Percentiles rank a stretch among this genome's conserved stretches.
phyloP scores from a whole-genome alignment of 2,888 invertebrate species.

The Cheilosia vernalis region DNA sequence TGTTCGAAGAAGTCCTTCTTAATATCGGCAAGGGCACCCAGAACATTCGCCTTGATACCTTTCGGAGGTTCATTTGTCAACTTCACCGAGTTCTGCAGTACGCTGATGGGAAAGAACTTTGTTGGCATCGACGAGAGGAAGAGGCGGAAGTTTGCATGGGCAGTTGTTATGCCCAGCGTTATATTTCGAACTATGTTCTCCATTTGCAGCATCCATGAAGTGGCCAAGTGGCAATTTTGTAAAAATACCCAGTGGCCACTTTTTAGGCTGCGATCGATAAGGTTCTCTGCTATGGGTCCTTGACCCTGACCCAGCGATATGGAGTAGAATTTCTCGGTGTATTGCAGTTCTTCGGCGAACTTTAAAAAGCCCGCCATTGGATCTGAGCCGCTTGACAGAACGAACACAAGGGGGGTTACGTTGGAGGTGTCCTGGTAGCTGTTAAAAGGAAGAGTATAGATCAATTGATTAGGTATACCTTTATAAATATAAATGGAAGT shows the following conservation, averaged over 20 bases:
- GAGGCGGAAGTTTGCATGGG: constrained; percentile 90
- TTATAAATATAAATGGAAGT: too few species aligned
- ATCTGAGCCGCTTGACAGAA: constrained; percentile 94
- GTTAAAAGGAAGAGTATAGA: constrained; percentile 74
- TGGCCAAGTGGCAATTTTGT: constrained; percentile 96
- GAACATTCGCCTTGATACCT: constrained; percentile 94
- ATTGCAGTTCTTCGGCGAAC: constrained; percentile 91
- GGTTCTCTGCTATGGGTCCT: constrained; percentile 92
- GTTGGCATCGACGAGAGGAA: constrained; percentile 96
- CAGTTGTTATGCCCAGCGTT: constrained; percentile 86
- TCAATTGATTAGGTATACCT: too few species aligned
- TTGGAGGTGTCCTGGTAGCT: constrained; percentile 89
- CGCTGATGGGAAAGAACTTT: constrained; percentile 92
- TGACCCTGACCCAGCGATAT: constrained; percentile 96
- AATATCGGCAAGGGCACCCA: constrained; percentile 91
- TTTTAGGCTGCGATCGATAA: constrained; percentile 88
- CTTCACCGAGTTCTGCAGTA: constrained; percentile 96
- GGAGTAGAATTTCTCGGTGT: constrained; percentile 88
- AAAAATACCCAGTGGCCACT: constrained; percentile 95
- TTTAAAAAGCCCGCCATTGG: constrained; percentile 92
- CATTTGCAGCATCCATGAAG: constrained; percentile 95
- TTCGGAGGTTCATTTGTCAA: constrained; percentile 97
- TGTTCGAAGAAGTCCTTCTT: constrained; percentile 91
- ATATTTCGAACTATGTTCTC: constrained; percentile 91
- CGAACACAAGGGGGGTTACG: constrained; percentile 92